phyloP scores from a whole-genome alignment of 1,140 invertebrate species.

The Orius insidiosus region DNA sequence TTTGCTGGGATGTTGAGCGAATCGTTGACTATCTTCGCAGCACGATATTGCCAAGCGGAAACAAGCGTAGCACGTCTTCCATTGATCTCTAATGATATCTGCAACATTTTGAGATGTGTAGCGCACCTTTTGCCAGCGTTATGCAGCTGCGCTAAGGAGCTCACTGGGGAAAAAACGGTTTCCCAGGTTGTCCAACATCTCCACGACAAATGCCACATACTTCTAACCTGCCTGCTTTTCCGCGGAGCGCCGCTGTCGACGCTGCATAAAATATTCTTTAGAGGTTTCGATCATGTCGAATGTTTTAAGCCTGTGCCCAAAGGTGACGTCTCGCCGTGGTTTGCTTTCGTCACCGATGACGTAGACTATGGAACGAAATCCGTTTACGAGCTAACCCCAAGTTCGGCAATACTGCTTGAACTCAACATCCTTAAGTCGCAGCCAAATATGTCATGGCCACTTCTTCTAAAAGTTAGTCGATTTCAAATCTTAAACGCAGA shows the following conservation, averaged over 20 bases:
- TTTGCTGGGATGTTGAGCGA: conserved; percentile 66
- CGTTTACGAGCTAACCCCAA: conserved; percentile 30
- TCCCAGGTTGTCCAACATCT: conserved; percentile 50
- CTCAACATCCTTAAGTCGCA: conserved; percentile 50
- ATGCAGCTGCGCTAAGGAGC: conserved; percentile 39
- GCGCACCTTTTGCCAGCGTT: conserved; percentile 45
- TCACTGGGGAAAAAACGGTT: conserved; percentile 35
- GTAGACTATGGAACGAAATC: conserved; percentile 11
- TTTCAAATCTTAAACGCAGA: no score
- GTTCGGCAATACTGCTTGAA: conserved; percentile 43
- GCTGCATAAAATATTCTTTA: conserved; percentile 37
- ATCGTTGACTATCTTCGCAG: conserved; percentile 52
- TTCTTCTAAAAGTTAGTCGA: conserved; percentile 23
- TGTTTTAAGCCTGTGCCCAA: conserved; percentile 20
- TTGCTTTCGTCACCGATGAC: conserved; percentile 17
- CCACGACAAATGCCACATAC: conserved; percentile 57
- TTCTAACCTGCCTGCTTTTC: conserved; percentile 48
- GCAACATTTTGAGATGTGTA: conserved; percentile 52
- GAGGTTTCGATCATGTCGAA: conserved; percentile 32
- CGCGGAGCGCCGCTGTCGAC: conserved; percentile 49
- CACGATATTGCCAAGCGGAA: conserved; percentile 48
- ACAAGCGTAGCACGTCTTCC: conserved; percentile 39
- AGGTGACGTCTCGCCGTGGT: conserved; percentile 18
- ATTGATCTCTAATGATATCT: conserved; percentile 48
- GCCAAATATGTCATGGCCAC: conserved; percentile 54